Percentiles rank a stretch among this genome's conserved stretches.
Evolutionary conservation across 2,888 invertebrate species (phyloP).

Genomic region (Acleris literana): DNA sequence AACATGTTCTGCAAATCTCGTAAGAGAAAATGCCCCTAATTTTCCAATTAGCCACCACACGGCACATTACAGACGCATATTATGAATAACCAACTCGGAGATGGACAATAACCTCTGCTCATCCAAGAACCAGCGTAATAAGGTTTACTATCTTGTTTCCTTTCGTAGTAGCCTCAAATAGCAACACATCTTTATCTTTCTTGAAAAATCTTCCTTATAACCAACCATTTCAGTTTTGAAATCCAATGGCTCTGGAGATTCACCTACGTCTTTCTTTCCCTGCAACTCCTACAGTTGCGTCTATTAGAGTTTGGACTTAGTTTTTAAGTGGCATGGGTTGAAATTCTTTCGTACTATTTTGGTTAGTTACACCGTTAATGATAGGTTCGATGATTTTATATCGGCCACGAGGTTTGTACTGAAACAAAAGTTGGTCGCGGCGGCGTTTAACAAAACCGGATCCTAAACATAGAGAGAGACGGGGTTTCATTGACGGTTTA

Average conservation of each 20-base stretch:
- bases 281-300: background rate
- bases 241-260: background rate
- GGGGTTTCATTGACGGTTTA: constrained; percentile 64
- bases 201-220: background rate
- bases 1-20: background rate
- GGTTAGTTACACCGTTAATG: constrained; percentile 14
- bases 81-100: constrained; percentile 44
- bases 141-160: constrained; percentile 48
- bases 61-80: constrained; percentile 15
- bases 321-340: background rate
- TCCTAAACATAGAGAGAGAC: constrained; percentile 47
- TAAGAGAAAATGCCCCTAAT: constrained; percentile 18
- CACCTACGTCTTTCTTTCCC: constrained; percentile 1
- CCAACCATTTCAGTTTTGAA: background rate
- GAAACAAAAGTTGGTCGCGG: constrained; percentile 70
- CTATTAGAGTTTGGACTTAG: background rate
- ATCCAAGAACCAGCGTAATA: constrained; percentile 50
- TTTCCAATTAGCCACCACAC: constrained; percentile 23
- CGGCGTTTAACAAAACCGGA: constrained; percentile 68
- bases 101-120: constrained; percentile 47
- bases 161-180: constrained; percentile 37
- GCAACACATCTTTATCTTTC: background rate
- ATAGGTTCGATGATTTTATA: constrained; percentile 44
- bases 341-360: background rate
- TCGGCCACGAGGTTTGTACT: constrained; percentile 59